Base-by-base conservation (phyloP, 2,797 vertebrate species). In the Eremophila alpestris region DNA sequence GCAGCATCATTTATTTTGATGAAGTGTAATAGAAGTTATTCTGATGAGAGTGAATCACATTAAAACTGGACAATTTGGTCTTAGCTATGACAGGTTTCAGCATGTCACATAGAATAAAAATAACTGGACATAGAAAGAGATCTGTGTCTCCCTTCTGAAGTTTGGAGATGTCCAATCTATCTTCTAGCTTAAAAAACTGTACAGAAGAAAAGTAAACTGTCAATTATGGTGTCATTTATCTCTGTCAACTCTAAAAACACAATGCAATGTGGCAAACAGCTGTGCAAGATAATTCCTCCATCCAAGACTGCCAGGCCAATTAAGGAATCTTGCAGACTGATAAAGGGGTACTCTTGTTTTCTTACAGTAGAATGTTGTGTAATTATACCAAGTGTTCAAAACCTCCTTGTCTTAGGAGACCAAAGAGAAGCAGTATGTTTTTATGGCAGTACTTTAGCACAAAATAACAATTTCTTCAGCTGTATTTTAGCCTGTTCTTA, bases 111-210 rank as follows among this genome's bases (percentile, higher is more conserved):
- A 65, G 84, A 95, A 85, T 69, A 92, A 92, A 96, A 95, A 83
- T 92, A 95, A 94, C 80, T 92, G 81, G 78, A 93, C 62, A 11
- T 71, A 90, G 46, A 91, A 96, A 93, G 26, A 91, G 41, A 68
- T 85, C 68, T 95, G 46, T 91, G 95, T 95, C 88, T 87, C 62
- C 54, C 21, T 89, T 80, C 69, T 54, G 79, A 26, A 92, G 40
- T 78, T 58, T 81, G 51, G 55, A 83, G 82, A 79, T 64, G 54
- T 83, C 79, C 45, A 63, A 93, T 16, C 93, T 87, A 94, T 96
- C 77, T 84, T 70, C 43, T 19, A 78, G 36, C 36, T 69, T 90
- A 55, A 70, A 89, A 86, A 93, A 80, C 52, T 29, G 73, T 10
- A 64, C 2, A 77, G 70, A 87, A 87, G 78, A 59, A 83, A 93